phyloP scores from a whole-genome alignment of 1,140 invertebrate species.

The Holcopasites calliopsidis region DNA sequence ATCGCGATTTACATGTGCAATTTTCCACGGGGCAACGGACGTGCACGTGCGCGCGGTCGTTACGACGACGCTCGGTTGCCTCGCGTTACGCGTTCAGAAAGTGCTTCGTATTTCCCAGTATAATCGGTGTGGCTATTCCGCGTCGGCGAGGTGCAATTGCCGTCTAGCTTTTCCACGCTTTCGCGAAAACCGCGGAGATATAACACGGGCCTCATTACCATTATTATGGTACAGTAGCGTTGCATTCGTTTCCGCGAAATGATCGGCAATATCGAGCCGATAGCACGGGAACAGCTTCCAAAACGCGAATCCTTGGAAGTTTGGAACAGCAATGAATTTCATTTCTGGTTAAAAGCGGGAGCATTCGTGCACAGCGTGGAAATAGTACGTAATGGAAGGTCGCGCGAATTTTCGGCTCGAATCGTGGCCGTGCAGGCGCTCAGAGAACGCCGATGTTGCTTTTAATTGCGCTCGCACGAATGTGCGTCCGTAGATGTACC shows the following conservation, averaged over 20 bases:
- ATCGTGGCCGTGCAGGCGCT: background rate
- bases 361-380: background rate
- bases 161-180: conserved; percentile 42
- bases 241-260: conserved; percentile 52
- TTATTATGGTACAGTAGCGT: conserved; percentile 48
- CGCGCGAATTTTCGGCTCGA: conserved; percentile 7
- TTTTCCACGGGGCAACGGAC: conserved; percentile 52
- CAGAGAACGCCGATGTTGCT: background rate
- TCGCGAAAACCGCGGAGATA: conserved; percentile 35
- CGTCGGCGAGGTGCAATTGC: conserved; percentile 44
- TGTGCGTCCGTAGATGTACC: background rate
- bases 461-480: conserved; percentile 15
- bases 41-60: conserved; percentile 25
- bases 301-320: conserved; percentile 14
- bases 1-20: conserved; percentile 60
- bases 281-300: background rate
- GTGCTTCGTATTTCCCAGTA: conserved; percentile 43
- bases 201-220: conserved; percentile 50
- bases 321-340: conserved; percentile 4
- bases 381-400: background rate
- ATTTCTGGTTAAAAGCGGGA: background rate
- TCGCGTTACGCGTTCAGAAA: conserved; percentile 43
- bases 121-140: conserved; percentile 51
- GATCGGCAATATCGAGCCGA: conserved; percentile 43
- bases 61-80: conserved; percentile 15